Percentiles rank a stretch among this genome's conserved stretches.
Conservation (phyloP, 2,797 vertebrate species). For the Hyperoplus lanceolatus region DNA sequence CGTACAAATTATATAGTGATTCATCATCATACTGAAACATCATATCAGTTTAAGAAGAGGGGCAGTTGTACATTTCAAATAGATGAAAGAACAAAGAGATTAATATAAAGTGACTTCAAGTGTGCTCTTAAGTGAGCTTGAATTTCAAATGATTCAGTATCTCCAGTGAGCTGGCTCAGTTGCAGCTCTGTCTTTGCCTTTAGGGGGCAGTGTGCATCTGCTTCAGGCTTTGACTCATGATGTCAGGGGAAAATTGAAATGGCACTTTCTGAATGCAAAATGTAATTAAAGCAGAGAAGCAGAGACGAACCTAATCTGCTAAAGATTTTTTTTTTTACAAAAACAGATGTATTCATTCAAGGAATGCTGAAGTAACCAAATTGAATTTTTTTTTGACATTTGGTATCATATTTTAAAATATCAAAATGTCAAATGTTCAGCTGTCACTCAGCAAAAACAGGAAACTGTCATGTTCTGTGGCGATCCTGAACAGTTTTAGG, state of each 20-base stretch:
- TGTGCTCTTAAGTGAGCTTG: neutral
- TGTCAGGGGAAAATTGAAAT: neutral
- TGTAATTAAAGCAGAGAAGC: constrained; percentile 30
- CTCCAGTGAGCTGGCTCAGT: neutral
- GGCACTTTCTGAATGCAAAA: constrained; percentile 19
- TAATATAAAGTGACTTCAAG: neutral
- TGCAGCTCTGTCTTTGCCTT: constrained; percentile 20
- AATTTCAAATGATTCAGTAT: too few species aligned
- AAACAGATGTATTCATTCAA: neutral
- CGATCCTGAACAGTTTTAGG: neutral
- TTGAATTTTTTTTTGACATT: constrained; percentile 14
- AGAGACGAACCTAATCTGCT: neutral
- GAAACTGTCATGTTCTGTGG: neutral
- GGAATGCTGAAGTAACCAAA: constrained; percentile 6
- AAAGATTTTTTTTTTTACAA: constrained; percentile 17
- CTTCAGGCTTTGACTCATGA: constrained; percentile 9
- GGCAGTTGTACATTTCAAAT: neutral
- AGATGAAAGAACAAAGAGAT: neutral
- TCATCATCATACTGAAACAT: neutral
- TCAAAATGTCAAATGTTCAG: constrained; percentile 17
- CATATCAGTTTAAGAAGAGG: neutral
- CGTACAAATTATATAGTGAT: neutral
- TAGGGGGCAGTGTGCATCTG: constrained; percentile 61
- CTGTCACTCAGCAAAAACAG: neutral
- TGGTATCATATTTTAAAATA: constrained; percentile 14